Conservation (phyloP, 2,888 invertebrate species). For the Cerceris rybyensis region DNA sequence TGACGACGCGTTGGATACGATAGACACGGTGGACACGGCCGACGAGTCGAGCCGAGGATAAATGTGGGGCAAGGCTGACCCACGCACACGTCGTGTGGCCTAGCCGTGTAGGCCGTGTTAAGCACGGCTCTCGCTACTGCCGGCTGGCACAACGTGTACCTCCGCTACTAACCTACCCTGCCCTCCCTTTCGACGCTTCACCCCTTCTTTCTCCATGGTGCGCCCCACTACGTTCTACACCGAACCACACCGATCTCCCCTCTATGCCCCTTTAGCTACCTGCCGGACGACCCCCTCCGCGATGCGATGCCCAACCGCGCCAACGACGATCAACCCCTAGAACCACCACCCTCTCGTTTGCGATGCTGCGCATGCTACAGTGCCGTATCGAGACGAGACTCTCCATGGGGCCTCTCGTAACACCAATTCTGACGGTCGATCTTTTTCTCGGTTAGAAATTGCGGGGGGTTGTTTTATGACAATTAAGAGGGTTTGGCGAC, state of each 20-base stretch:
- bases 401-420: not conserved
- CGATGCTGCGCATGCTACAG: slow-evolving; percentile 59
- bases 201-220: not conserved
- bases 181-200: slow-evolving; percentile 21
- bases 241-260: slow-evolving; percentile 27
- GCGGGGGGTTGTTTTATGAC: too few species aligned
- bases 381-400: slow-evolving; percentile 28
- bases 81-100: slow-evolving; percentile 52
- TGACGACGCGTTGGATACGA: slow-evolving; percentile 27
- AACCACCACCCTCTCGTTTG: slow-evolving; percentile 53
- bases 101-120: slow-evolving; percentile 74
- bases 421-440: not conserved
- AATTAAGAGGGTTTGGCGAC: too few species aligned
- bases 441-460: too few species aligned
- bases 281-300: slow-evolving; percentile 42
- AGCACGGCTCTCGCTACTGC: slow-evolving; percentile 79
- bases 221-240: slow-evolving; percentile 36
- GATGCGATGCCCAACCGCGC: slow-evolving; percentile 33
- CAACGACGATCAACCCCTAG: slow-evolving; percentile 56
- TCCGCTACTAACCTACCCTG: slow-evolving; percentile 74
- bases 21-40: slow-evolving; percentile 27
- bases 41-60: not conserved
- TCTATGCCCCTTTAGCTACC: slow-evolving; percentile 46
- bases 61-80: slow-evolving; percentile 58
- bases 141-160: slow-evolving; percentile 80